Percentiles rank a stretch among this genome's conserved stretches.
These are phyloP conservation scores for Propsilocerus akamusi DNA, from an alignment of 1,140 invertebrate genomes.

Conservation along the genomic window DNA sequence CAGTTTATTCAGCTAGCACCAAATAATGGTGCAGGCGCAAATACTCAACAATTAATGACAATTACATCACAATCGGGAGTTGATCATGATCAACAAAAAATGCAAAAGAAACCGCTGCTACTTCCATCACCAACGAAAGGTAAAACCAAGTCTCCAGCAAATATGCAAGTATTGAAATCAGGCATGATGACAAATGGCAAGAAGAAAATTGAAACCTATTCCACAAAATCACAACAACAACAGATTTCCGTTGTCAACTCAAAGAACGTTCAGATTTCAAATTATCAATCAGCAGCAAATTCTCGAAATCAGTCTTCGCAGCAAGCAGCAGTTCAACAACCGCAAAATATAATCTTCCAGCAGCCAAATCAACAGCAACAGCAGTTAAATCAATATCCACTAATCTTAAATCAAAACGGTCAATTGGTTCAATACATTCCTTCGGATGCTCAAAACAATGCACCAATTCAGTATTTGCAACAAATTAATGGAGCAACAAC, in stretches of 20 bases:
- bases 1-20: constrained; percentile 20
- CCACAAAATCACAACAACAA: neutral
- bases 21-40: constrained; percentile 3
- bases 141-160: neutral
- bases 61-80: constrained; percentile 4
- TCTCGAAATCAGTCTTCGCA: neutral
- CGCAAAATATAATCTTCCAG: neutral
- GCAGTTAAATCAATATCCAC: neutral
- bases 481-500: neutral
- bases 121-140: neutral
- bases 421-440: neutral
- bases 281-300: neutral
- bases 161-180: neutral
- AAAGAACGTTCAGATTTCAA: neutral
- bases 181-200: neutral
- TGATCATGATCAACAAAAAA: neutral
- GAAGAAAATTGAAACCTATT: neutral
- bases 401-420: neutral
- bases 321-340: neutral
- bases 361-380: neutral
- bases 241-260: neutral
- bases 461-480: neutral
- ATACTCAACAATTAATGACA: constrained; percentile 9
- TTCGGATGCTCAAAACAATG: neutral
- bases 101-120: neutral